These are phyloP conservation scores for Arge pagana DNA, from an alignment of 2,888 invertebrate genomes.

Conservation along the genomic window DNA sequence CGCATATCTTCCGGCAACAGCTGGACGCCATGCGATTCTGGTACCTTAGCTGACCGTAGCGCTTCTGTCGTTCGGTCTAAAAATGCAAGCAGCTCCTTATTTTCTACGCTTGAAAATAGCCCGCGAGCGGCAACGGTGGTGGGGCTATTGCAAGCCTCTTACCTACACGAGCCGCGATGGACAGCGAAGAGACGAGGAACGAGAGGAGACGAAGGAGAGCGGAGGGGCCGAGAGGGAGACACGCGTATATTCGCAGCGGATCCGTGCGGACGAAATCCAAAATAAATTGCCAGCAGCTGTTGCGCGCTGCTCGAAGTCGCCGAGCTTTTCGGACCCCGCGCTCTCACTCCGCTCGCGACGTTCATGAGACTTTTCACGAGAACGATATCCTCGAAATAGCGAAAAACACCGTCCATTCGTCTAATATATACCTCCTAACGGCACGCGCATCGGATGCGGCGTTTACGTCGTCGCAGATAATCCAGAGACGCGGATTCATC, in stretches of 20 bases:
- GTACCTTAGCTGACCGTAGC: conserved; percentile 48
- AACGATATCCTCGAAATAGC: no score
- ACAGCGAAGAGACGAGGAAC: not conserved
- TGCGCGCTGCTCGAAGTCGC: no score
- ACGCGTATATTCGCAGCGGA: not conserved
- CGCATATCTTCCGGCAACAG: not conserved
- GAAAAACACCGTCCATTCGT: no score
- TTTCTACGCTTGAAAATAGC: conserved; percentile 53
- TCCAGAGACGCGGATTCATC: no score
- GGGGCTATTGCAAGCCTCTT: conserved; percentile 18
- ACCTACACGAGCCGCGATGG: not conserved
- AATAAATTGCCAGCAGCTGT: conserved; percentile 56
- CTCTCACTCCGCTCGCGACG: no score
- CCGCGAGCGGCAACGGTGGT: conserved; percentile 34
- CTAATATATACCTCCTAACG: no score
- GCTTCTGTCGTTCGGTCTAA: conserved; percentile 46
- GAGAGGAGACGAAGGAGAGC: not conserved
- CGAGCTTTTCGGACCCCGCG: no score
- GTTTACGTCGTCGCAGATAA: no score
- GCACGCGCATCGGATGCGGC: no score
- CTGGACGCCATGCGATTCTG: not conserved
- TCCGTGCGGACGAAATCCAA: conserved; percentile 44
- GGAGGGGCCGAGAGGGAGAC: not conserved
- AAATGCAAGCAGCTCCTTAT: conserved; percentile 52
- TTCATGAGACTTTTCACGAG: no score